Conservation (phyloP, 2,797 vertebrate genomes). For the Typhlichthys eigenmanni region DNA sequence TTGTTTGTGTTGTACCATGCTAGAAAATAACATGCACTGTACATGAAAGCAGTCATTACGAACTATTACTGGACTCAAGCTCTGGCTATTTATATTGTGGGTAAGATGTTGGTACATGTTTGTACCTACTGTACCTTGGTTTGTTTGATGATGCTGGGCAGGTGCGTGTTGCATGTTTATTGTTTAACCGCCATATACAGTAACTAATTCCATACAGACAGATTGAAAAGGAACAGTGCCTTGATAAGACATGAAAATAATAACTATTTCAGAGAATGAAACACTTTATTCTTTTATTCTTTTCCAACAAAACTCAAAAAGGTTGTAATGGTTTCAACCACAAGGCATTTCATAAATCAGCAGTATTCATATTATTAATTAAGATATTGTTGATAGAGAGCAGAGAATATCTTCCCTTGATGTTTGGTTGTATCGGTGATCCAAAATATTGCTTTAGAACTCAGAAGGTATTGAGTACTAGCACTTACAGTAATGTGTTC, state of each 20-base stretch:
- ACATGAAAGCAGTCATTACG: conserved; percentile 12
- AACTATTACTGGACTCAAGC: conserved; percentile 9
- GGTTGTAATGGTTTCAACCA: no score
- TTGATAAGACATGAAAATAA: conserved; percentile 26
- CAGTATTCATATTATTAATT: no score
- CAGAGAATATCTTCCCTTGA: neutral
- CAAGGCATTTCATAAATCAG: no score
- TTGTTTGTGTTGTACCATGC: neutral
- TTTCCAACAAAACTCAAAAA: no score
- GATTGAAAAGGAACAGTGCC: conserved; percentile 9
- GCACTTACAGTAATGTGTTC: conserved; percentile 6
- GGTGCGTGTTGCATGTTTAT: no score
- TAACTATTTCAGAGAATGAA: conserved; percentile 13
- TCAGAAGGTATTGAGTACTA: conserved; percentile 16
- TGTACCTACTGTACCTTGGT: neutral
- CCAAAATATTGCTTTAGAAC: conserved; percentile 8
- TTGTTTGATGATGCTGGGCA: neutral
- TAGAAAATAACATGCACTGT: neutral
- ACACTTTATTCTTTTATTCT: no score
- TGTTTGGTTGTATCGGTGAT: conserved; percentile 2
- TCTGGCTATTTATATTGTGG: neutral
- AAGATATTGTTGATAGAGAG: neutral
- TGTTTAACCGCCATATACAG: conserved; percentile 1
- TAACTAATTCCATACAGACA: conserved; percentile 9
- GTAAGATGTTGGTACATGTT: neutral